A percentile compares a stretch with the other conserved stretches of the same genome.
Conservation (phyloP, 2,888 invertebrate genomes). For the Calameuta filiformis region DNA sequence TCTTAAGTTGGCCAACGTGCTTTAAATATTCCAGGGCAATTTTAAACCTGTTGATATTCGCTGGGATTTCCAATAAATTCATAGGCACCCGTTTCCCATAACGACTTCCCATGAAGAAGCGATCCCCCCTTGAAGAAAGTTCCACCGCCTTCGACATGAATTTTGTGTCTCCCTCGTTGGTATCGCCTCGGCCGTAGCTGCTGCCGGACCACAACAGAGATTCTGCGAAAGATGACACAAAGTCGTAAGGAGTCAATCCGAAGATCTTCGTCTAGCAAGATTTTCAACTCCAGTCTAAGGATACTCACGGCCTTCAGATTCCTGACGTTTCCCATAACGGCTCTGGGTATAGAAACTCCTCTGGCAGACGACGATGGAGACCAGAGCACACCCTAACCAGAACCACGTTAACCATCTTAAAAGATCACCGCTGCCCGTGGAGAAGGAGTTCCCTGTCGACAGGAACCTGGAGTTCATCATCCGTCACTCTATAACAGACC, state of each 20-base stretch:
- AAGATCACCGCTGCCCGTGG: not conserved
- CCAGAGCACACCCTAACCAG: conserved; percentile 45
- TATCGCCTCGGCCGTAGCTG: conserved; percentile 49
- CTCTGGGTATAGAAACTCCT: conserved; percentile 45
- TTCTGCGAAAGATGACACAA: conserved; percentile 11
- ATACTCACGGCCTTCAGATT: conserved; percentile 39
- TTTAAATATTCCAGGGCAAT: conserved; percentile 1
- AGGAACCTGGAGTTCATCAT: not conserved
- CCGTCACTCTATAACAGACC: not conserved
- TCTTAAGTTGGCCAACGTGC: not conserved
- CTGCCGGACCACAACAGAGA: conserved; percentile 42
- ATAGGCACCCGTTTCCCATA: conserved; percentile 55
- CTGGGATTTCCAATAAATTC: not conserved
- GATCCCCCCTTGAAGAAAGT: conserved; percentile 50
- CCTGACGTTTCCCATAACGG: conserved; percentile 52
- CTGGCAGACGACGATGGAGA: conserved; percentile 42
- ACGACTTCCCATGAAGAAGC: conserved; percentile 58
- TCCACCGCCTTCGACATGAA: conserved; percentile 32
- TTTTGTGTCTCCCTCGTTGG: conserved; percentile 21
- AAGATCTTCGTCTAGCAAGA: not conserved
- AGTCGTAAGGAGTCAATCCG: not conserved
- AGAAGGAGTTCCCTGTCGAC: not conserved
- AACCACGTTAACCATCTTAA: conserved; percentile 31
- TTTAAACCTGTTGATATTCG: not conserved
- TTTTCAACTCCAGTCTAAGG: not conserved